A percentile compares a stretch with the other conserved stretches of the same genome.
Conservation (phyloP, 2,113 vertebrate genomes). For the Carassius carassius region DNA sequence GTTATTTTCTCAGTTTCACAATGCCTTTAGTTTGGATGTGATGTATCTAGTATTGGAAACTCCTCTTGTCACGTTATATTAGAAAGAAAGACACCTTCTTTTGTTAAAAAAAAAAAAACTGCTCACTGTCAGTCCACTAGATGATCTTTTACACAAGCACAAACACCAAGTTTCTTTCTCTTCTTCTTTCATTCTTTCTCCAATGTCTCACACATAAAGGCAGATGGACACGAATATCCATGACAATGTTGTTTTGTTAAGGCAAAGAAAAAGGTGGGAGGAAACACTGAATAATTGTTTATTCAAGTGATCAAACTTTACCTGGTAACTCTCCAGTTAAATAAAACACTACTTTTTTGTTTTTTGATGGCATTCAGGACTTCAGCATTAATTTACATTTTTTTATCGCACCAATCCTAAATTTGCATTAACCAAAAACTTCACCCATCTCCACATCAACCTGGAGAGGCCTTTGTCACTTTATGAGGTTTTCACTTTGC, state of each 20-base stretch:
- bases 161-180: neutral
- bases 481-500: conserved; percentile 52
- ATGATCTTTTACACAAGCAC: neutral
- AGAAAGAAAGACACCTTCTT: conserved; percentile 28
- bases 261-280: conserved; percentile 84
- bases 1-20: conserved; percentile 9
- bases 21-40: conserved; percentile 22
- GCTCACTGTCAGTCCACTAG: conserved; percentile 55
- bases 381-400: neutral
- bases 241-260: conserved; percentile 90
- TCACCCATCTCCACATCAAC: conserved; percentile 50
- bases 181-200: neutral
- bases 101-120: conserved; percentile 17
- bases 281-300: conserved; percentile 81
- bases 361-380: neutral
- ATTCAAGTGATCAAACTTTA: conserved; percentile 79
- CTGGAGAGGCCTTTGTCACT: conserved; percentile 58
- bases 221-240: conserved; percentile 79
- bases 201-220: conserved; percentile 24
- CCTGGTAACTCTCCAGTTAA: conserved; percentile 13
- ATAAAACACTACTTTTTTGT: neutral
- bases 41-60: conserved; percentile 44
- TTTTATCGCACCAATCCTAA: neutral
- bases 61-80: conserved; percentile 47
- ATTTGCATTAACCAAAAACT: conserved; percentile 62